Evolutionary conservation across 2,888 invertebrate genomes (phyloP).

Genomic region (Aphrophora alni): DNA sequence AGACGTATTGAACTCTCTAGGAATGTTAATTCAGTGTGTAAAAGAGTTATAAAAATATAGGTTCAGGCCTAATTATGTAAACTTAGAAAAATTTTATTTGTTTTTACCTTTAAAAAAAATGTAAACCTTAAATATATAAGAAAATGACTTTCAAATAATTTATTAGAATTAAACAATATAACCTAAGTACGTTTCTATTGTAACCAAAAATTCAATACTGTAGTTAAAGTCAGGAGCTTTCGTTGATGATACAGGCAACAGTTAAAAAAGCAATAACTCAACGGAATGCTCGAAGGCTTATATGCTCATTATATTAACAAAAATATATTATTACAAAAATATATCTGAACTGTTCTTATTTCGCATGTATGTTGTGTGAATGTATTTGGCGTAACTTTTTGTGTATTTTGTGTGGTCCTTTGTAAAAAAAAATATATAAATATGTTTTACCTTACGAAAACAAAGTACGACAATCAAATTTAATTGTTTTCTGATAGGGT

Average conservation of each 20-base stretch:
- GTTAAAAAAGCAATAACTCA: not conserved
- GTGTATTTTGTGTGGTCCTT: slow-evolving; percentile 2
- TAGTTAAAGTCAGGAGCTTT: not conserved
- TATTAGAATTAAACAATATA: not conserved
- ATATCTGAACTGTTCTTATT: not conserved
- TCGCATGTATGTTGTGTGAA: slow-evolving; percentile 6
- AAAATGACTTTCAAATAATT: not conserved
- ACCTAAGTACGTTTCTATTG: slow-evolving; percentile 1
- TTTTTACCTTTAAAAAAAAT: slow-evolving; percentile 10
- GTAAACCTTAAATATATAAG: not conserved
- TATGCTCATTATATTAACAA: not conserved
- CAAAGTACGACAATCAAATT: slow-evolving; percentile 9
- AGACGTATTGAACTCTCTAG: slow-evolving; percentile 45
- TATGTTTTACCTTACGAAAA: not conserved
- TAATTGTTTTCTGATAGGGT: not conserved
- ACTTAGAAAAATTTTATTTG: slow-evolving; percentile 28
- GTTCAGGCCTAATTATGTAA: slow-evolving; percentile 53
- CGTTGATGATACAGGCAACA: not conserved
- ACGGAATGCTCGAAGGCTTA: not conserved
- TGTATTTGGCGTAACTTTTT: not conserved
- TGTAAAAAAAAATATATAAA: not conserved
- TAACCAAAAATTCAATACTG: slow-evolving; percentile 6
- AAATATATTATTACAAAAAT: not conserved
- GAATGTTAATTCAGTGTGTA: slow-evolving; percentile 48
- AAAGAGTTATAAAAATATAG: slow-evolving; percentile 52